Conservation (phyloP, 2,888 invertebrate species). For the Drosophila dives region DNA sequence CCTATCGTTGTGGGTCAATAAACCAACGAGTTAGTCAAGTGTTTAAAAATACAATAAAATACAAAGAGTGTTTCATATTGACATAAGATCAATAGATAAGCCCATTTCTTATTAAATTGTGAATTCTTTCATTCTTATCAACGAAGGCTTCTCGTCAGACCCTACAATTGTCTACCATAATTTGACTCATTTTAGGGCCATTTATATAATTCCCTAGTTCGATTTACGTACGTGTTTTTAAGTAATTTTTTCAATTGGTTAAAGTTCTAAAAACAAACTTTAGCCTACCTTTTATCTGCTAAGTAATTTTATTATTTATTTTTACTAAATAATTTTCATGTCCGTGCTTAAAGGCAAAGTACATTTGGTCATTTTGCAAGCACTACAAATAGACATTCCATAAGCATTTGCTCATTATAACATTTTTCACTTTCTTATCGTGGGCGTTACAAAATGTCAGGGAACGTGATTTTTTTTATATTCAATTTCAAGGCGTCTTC, state of each 20-base stretch:
- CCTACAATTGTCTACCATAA: neutral
- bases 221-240: constrained; percentile 4
- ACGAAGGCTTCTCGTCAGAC: constrained; percentile 5
- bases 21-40: constrained; percentile 1
- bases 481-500: constrained; percentile 21
- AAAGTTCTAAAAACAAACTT: neutral
- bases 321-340: constrained; percentile 29
- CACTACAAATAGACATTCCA: constrained; percentile 54
- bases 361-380: constrained; percentile 2
- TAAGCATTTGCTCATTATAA: constrained; percentile 56
- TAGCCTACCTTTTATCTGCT: neutral
- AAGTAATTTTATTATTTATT: constrained; percentile 12
- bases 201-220: neutral
- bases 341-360: constrained; percentile 10
- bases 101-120: neutral
- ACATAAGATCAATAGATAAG: constrained; percentile 24
- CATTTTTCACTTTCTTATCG: constrained; percentile 45
- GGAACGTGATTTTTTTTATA: constrained; percentile 46
- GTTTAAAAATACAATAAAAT: neutral
- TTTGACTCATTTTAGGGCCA: constrained; percentile 16
- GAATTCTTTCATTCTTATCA: constrained; percentile 18
- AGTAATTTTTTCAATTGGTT: neutral
- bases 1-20: constrained; percentile 9
- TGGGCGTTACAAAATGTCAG: constrained; percentile 14
- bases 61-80: neutral